phyloP scores from a whole-genome alignment of 2,797 vertebrate species.

The Cottoperca gobio region DNA sequence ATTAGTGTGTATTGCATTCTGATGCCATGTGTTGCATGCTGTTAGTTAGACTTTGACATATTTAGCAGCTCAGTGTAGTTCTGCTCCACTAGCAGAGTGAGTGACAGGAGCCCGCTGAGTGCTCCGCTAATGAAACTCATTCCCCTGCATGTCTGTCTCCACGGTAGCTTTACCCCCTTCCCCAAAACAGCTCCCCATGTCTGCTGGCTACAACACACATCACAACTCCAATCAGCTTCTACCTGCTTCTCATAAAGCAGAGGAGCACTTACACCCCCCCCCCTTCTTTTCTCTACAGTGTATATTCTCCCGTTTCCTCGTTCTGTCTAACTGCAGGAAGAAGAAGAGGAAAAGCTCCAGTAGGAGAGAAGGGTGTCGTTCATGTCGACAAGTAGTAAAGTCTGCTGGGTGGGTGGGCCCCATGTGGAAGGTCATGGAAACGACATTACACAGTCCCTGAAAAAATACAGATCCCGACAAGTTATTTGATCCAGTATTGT shows the following conservation, averaged over 20 bases:
- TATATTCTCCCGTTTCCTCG: background rate
- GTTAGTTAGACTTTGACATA: constrained; percentile 24
- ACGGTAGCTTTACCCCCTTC: constrained; percentile 52
- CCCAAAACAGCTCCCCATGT: background rate
- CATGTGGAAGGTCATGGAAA: constrained; percentile 31
- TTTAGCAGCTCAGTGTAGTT: constrained; percentile 40
- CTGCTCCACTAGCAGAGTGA: constrained; percentile 61
- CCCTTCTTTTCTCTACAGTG: background rate
- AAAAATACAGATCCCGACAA: constrained; percentile 19
- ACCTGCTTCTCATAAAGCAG: constrained; percentile 52
- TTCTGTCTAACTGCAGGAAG: background rate
- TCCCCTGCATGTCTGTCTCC: constrained; percentile 72
- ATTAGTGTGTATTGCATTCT: background rate
- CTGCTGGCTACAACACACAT: constrained; percentile 28
- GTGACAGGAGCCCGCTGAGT: constrained; percentile 65
- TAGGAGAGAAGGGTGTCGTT: constrained; percentile 7
- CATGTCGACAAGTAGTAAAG: constrained; percentile 14
- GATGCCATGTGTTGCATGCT: constrained; percentile 11
- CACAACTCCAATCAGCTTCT: constrained; percentile 44
- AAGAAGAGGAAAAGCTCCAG: constrained; percentile 17
- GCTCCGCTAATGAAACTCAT: constrained; percentile 74
- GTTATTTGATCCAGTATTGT: constrained; percentile 15
- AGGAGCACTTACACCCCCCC: background rate
- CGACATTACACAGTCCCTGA: constrained; percentile 24
- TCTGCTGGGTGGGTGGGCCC: constrained; percentile 34